Evolutionary conservation across 2,888 invertebrate species (phyloP).

Genomic region (Hermaeophaga mercurialis): DNA sequence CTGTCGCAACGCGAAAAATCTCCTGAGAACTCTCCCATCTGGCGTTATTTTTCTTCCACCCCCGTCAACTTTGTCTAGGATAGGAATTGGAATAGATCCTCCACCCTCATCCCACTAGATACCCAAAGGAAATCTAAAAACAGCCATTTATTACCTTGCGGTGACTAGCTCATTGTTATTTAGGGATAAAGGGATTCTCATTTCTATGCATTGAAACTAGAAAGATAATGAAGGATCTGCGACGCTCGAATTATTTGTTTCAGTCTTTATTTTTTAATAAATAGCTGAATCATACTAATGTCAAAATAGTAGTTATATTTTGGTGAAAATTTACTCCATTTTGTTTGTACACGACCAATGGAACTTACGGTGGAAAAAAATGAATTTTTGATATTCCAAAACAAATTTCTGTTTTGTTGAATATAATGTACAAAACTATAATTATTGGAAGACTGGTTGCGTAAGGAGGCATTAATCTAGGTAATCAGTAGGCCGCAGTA

Average conservation of each 20-base stretch:
- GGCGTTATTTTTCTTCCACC: slow-evolving; percentile 23
- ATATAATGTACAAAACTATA: neutral
- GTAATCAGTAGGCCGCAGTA: slow-evolving; percentile 25
- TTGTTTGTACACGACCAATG: too few relatives aligned
- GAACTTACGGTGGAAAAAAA: too few relatives aligned
- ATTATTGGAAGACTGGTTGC: neutral
- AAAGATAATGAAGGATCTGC: too few relatives aligned
- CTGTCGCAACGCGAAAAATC: slow-evolving; percentile 29
- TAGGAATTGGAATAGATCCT: slow-evolving; percentile 12
- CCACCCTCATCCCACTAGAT: slow-evolving; percentile 39
- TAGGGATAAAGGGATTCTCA: too few relatives aligned
- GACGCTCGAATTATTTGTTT: too few relatives aligned
- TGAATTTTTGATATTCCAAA: too few relatives aligned
- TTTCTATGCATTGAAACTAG: too few relatives aligned
- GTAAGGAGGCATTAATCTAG: slow-evolving; percentile 13
- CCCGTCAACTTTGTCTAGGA: slow-evolving; percentile 34
- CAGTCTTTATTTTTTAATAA: too few relatives aligned
- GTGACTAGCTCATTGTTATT: slow-evolving; percentile 26
- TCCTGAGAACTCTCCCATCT: slow-evolving; percentile 34
- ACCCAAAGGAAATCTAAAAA: slow-evolving; percentile 38
- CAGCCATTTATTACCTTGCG: slow-evolving; percentile 29
- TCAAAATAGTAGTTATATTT: too few relatives aligned
- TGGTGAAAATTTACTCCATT: too few relatives aligned
- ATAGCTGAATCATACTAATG: too few relatives aligned
- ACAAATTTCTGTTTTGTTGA: neutral